phyloP scores from a whole-genome alignment of 2,888 invertebrate genomes.

The Xylophagus ater region DNA sequence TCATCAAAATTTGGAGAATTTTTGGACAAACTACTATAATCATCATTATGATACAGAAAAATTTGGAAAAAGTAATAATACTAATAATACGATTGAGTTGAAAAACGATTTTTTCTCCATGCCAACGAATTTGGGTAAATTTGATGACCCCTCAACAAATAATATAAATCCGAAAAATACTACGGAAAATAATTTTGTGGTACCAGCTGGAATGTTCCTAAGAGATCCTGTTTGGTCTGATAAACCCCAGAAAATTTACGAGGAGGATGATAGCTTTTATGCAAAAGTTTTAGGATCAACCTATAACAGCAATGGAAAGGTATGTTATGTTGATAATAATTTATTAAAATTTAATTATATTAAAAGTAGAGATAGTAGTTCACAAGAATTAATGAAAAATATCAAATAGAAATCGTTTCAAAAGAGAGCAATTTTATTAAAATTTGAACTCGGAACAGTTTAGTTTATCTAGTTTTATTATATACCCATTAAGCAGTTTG shows the following conservation, averaged over 20 bases:
- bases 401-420: too few relatives aligned
- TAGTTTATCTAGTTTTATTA: too few relatives aligned
- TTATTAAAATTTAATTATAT: too few relatives aligned
- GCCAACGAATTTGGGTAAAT: constrained; percentile 23
- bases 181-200: constrained; percentile 16
- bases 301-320: constrained; percentile 16
- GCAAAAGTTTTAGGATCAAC: constrained; percentile 25
- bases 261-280: constrained; percentile 28
- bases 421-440: too few relatives aligned
- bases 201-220: constrained; percentile 40
- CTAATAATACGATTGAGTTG: constrained; percentile 7
- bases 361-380: too few relatives aligned
- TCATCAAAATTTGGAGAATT: constrained; percentile 26
- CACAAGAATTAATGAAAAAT: too few relatives aligned
- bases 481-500: too few relatives aligned
- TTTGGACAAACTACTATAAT: constrained; percentile 30
- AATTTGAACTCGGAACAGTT: too few relatives aligned
- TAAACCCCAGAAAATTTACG: constrained; percentile 24
- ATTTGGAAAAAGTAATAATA: constrained; percentile 14
- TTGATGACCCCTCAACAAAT: constrained; percentile 18
- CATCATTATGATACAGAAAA: constrained; percentile 25
- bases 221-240: constrained; percentile 46
- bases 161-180: constrained; percentile 7
- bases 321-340: constrained; percentile 16
- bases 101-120: constrained; percentile 26